Evolutionary conservation across 2,888 invertebrate species (phyloP).

Genomic region (Euplexia lucipara): DNA sequence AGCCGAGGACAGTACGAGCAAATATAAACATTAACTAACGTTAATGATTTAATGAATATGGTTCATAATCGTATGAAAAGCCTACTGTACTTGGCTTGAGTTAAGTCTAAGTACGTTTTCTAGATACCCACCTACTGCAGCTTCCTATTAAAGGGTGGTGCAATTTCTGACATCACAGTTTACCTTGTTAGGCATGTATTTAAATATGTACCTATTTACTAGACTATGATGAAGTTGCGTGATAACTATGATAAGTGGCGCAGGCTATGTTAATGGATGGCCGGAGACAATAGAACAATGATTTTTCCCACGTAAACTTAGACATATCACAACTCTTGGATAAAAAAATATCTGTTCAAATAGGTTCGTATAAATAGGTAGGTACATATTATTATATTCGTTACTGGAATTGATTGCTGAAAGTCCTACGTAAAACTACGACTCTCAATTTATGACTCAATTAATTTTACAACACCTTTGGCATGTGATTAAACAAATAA

Average conservation of each 20-base stretch:
- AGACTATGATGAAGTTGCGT: constrained; percentile 74
- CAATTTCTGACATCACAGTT: constrained; percentile 40
- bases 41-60: too few relatives aligned
- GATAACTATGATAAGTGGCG: constrained; percentile 81
- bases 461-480: constrained; percentile 36
- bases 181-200: constrained; percentile 28
- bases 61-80: too few relatives aligned
- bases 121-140: not conserved
- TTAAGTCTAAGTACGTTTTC: not conserved
- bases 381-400: constrained; percentile 17
- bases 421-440: constrained; percentile 22
- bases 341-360: constrained; percentile 63
- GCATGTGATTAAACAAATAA: constrained; percentile 16
- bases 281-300: constrained; percentile 89
- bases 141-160: constrained; percentile 3
- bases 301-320: constrained; percentile 83
- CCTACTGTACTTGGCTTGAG: too few relatives aligned
- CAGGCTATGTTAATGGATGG: constrained; percentile 82
- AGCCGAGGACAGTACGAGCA: too few relatives aligned
- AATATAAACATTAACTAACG: too few relatives aligned
- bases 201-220: constrained; percentile 51
- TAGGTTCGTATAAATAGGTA: constrained; percentile 47
- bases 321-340: constrained; percentile 82
- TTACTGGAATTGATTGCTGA: constrained; percentile 25
- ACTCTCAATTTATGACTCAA: constrained; percentile 25